phyloP scores from a whole-genome alignment of 1,140 invertebrate species.

The Aphis gossypii region DNA sequence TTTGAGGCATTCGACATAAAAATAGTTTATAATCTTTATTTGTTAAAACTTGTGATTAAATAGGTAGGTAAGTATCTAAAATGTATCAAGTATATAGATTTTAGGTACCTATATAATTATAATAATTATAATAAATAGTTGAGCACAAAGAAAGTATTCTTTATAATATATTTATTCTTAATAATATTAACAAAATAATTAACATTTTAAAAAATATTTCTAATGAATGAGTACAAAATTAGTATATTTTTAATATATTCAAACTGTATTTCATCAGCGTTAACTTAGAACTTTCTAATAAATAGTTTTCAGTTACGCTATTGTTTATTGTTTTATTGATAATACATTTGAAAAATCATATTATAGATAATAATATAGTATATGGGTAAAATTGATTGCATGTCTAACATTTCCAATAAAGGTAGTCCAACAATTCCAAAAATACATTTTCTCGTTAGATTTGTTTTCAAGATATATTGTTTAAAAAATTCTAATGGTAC shows the following conservation, averaged over 20 bases:
- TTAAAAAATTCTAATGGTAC: neutral
- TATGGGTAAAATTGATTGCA: neutral
- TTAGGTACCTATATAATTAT: neutral
- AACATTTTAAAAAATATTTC: neutral
- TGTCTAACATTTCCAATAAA: neutral
- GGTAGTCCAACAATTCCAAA: neutral
- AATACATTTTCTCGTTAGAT: neutral
- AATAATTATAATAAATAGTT: neutral
- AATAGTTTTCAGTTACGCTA: neutral
- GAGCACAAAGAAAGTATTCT: neutral
- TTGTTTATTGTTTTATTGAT: neutral
- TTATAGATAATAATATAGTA: neutral
- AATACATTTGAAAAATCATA: neutral
- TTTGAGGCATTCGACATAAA: neutral
- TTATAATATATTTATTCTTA: neutral
- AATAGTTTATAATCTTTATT: neutral
- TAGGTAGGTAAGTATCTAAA: neutral
- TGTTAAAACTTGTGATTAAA: neutral
- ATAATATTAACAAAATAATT: neutral
- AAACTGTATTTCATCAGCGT: neutral
- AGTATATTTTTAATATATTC: neutral
- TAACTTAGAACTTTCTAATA: neutral
- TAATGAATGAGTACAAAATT: neutral
- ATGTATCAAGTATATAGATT: neutral
- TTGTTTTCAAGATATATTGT: slow-evolving; percentile 13